phyloP scores from a whole-genome alignment of 2,797 vertebrate genomes.

The Enteromius argenteus region DNA sequence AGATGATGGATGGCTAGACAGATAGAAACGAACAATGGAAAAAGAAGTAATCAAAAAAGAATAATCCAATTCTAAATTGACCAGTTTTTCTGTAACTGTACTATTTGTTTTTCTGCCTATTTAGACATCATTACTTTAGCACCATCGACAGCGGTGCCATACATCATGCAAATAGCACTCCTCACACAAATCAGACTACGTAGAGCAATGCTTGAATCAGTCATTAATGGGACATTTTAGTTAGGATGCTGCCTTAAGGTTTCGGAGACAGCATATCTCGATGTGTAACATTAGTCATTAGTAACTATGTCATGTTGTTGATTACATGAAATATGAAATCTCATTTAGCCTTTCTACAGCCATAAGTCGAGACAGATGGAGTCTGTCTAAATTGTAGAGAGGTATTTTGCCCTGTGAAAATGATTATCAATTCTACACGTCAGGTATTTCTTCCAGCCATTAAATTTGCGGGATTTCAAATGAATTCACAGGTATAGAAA shows the following conservation, averaged over 20 bases:
- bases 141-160: background rate
- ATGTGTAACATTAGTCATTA: conserved; percentile 39
- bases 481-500: conserved; percentile 21
- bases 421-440: conserved; percentile 21
- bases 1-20: background rate
- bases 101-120: background rate
- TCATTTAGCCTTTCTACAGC: conserved; percentile 24
- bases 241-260: conserved; percentile 1
- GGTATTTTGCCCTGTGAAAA: conserved; percentile 18
- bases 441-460: conserved; percentile 2
- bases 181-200: background rate
- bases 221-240: conserved; percentile 9
- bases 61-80: background rate
- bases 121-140: background rate
- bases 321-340: conserved; percentile 34
- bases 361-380: conserved; percentile 24
- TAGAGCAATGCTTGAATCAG: background rate
- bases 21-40: background rate
- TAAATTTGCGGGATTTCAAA: conserved; percentile 12
- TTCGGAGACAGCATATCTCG: background rate
- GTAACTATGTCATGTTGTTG: conserved; percentile 20
- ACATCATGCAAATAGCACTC: background rate
- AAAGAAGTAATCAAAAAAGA: background rate
- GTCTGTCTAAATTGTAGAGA: conserved; percentile 18
- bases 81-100: background rate